Conservation (phyloP, 2,888 invertebrate species). For the Andrena marginata region DNA sequence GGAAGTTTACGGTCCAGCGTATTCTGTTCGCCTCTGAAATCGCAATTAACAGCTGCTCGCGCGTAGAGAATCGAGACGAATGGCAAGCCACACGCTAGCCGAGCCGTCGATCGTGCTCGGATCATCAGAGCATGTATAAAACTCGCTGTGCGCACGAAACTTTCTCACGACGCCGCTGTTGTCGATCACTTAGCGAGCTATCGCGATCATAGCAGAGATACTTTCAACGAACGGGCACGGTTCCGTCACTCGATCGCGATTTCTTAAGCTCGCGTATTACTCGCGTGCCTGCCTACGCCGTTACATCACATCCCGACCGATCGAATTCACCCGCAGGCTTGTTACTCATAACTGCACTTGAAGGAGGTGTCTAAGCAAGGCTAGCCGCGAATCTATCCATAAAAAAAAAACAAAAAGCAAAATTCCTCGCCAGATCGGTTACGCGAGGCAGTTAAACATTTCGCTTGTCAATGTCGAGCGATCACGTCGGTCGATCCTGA, state of each 20-base stretch:
- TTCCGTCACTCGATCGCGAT: conserved; percentile 52
- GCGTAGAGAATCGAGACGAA: neutral
- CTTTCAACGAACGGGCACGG: conserved; percentile 1
- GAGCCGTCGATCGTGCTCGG: neutral
- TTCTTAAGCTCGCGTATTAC: conserved; percentile 41
- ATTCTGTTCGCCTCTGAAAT: neutral
- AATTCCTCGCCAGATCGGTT: neutral
- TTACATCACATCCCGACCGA: conserved; percentile 37
- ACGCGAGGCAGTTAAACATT: neutral
- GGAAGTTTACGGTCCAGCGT: conserved; percentile 5
- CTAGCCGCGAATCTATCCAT: too few species aligned
- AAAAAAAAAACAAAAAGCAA: too few species aligned
- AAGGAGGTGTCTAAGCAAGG: conserved; percentile 6
- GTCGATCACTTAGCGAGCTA: conserved; percentile 11
- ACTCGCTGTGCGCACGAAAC: neutral
- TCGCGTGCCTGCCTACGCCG: conserved; percentile 30
- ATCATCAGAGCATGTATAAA: neutral
- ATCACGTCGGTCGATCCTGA: neutral
- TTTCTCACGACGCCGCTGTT: neutral
- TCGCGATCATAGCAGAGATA: neutral
- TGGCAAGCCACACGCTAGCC: neutral
- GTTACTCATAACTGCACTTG: conserved; percentile 43
- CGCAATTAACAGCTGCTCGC: neutral
- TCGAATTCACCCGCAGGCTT: conserved; percentile 8
- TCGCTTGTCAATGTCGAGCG: too few species aligned